Percentiles rank a stretch among this genome's conserved stretches.
These are phyloP conservation scores for Lucilia cuprina DNA, from an alignment of 1,140 invertebrate species.

Conservation along the genomic window DNA sequence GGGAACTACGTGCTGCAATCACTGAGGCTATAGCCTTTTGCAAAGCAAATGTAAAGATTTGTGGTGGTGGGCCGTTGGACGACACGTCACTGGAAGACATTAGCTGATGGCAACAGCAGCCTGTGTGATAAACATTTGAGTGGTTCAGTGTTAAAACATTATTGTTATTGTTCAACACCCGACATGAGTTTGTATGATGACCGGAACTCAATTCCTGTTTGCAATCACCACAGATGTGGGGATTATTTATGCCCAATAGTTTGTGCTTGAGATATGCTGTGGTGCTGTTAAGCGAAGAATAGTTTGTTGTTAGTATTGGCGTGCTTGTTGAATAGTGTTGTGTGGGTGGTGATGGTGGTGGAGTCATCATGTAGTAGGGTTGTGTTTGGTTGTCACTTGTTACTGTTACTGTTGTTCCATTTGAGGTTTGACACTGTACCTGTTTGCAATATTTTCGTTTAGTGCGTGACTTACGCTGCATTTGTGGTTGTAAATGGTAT, in stretches of 20 bases:
- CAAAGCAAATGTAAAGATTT: constrained; percentile 41
- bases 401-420: background rate
- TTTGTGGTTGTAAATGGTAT: constrained; percentile 25
- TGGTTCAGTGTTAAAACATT: constrained; percentile 39
- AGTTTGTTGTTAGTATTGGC: background rate
- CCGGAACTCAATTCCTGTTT: constrained; percentile 37
- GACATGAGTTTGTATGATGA: constrained; percentile 24
- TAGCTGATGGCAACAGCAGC: constrained; percentile 45
- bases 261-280: constrained; percentile 23
- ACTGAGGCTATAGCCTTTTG: constrained; percentile 45
- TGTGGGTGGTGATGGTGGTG: background rate
- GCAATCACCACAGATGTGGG: constrained; percentile 32
- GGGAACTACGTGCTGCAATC: constrained; percentile 42
- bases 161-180: constrained; percentile 44
- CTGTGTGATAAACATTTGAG: constrained; percentile 21
- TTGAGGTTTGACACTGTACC: constrained; percentile 9
- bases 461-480: constrained; percentile 51
- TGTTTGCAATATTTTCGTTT: constrained; percentile 49
- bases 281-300: background rate
- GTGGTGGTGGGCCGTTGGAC: constrained; percentile 21
- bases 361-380: background rate
- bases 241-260: background rate
- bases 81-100: constrained; percentile 49
- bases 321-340: background rate
- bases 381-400: background rate